These are phyloP conservation scores for Nipponia nippon DNA, from an alignment of 2,113 vertebrate species.

Conservation along the genomic window DNA sequence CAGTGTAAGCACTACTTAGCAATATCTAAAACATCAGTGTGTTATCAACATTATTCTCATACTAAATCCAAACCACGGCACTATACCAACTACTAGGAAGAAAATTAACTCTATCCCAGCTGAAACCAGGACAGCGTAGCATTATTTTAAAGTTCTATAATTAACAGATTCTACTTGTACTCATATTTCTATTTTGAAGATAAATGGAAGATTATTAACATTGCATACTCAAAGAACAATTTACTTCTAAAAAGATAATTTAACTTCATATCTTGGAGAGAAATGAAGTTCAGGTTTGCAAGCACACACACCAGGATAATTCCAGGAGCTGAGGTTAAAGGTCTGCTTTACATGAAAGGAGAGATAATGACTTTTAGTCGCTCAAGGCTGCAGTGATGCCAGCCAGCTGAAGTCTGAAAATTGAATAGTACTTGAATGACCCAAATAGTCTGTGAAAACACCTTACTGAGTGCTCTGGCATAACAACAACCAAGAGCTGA, in stretches of 20 bases:
- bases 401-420: not conserved
- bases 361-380: not conserved
- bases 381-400: not conserved
- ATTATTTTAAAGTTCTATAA: not conserved
- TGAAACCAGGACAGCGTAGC: not conserved
- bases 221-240: not conserved
- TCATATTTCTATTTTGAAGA: not conserved
- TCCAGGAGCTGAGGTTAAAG: not conserved
- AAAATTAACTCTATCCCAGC: too few relatives aligned
- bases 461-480: not conserved
- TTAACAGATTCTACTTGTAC: not conserved
- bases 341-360: not conserved
- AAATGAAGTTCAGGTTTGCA: not conserved
- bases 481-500: not conserved
- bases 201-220: not conserved
- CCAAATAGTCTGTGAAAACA: not conserved
- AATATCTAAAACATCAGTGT: too few relatives aligned
- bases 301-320: not conserved
- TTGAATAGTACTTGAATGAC: not conserved
- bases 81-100: too few relatives aligned
- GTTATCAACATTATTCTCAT: too few relatives aligned
- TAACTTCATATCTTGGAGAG: not conserved
- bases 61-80: too few relatives aligned
- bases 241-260: not conserved
- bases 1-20: too few relatives aligned